Evolutionary conservation across 2,797 vertebrate species (phyloP).

Genomic region (Amblyopsis hoosieri): DNA sequence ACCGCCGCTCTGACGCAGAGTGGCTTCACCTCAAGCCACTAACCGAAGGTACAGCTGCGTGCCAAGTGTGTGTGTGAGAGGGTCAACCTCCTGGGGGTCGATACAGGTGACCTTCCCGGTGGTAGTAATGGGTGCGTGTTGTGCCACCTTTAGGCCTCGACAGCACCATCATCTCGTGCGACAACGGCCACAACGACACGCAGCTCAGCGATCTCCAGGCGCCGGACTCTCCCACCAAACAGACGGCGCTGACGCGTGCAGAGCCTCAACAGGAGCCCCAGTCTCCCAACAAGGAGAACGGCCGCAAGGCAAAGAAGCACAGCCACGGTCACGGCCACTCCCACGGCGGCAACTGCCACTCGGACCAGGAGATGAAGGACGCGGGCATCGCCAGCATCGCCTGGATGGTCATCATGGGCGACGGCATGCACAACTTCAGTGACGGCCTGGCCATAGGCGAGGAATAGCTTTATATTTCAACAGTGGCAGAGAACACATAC

Average conservation of each 20-base stretch:
- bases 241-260: conserved; percentile 65
- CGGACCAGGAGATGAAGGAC: conserved; percentile 94
- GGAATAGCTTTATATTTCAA: neutral
- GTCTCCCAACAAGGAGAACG: conserved; percentile 52
- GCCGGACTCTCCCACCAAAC: conserved; percentile 84
- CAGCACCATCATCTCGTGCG: conserved; percentile 77
- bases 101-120: too few relatives aligned
- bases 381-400: conserved; percentile 97
- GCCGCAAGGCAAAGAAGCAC: conserved; percentile 72
- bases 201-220: conserved; percentile 86
- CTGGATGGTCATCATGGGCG: conserved; percentile 99
- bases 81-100: neutral
- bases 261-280: conserved; percentile 6
- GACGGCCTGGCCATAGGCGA: conserved; percentile 96
- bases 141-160: conserved; percentile 76
- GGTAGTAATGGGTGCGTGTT: neutral
- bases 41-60: conserved; percentile 68
- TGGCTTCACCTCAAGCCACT: conserved; percentile 94
- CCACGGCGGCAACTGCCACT: conserved; percentile 95
- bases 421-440: conserved; percentile 99
- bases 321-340: conserved; percentile 86
- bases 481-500: too few relatives aligned
- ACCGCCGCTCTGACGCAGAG: conserved; percentile 90
- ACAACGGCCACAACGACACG: conserved; percentile 86
- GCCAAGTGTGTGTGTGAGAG: neutral